Evolutionary conservation across 1,140 invertebrate genomes (phyloP), one percentile per base, ranked within the genome.

Genomic region (Tribolium castaneum): DNA sequence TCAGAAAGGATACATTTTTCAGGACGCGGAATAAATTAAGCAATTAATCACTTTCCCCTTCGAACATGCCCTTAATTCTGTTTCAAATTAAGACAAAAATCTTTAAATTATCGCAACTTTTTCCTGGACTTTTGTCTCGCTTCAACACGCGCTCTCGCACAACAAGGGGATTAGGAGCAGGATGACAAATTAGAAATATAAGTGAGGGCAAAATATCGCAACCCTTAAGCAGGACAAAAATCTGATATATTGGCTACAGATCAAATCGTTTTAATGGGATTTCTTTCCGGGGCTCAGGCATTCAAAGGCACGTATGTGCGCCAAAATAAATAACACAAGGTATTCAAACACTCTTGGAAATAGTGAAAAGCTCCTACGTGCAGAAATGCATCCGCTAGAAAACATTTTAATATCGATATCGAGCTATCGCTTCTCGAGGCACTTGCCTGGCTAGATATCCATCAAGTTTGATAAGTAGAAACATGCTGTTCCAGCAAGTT

Each of bases 151-250:
- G 6, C 16, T 52, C 50, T 56, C 52, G 12, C 16, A 19, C 16
- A 19, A 19, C 10, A 56, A 56, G 9, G 19, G 22, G 54, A 59
- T 59, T 59, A 59, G 30, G 54, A 4, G 1, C 6, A 22, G 14
- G 54, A 59, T 59, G 54, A 59, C 54, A 59, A 59, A 59, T 59
- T 59, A 59, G 54, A 59, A 59, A 59, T 59, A 59, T 25, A 59
- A 59, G 54, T 59, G 12, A 19, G 51, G 16, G 51, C 51, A 52
- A 52, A 52, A 52, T 30, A 30, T 30, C 25, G 25, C 25, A 30
- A 30, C 25, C 39, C 39, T 9, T 45, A n/a, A 45, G n/a, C 39
- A 45, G 39, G 39, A 45, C 39, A 45, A 45, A 45, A 10, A 9
- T 45, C 39, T n/a, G 39, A 45, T 30, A 30, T 30, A 30, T 45